Percentiles rank a stretch among this genome's conserved stretches.
Conservation (phyloP, 2,113 vertebrate species). For the Petromus typicus region DNA sequence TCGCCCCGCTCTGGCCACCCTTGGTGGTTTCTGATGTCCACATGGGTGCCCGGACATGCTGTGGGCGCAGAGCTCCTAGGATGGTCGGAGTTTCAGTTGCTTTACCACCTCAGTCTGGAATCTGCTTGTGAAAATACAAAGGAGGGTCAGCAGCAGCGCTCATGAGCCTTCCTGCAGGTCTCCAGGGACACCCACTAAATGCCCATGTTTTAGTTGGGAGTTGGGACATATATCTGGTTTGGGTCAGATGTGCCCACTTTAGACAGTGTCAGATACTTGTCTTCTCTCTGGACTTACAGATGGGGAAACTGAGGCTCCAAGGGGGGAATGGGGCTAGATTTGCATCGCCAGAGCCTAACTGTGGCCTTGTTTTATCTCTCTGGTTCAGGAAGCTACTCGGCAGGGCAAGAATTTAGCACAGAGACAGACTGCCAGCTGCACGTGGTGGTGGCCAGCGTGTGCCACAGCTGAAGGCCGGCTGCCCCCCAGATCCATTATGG, state of each 20-base stretch:
- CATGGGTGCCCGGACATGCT: neutral
- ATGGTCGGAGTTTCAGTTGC: neutral
- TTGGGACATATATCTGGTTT: neutral
- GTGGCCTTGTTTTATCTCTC: neutral
- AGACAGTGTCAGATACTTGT: neutral
- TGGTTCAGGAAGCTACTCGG: neutral
- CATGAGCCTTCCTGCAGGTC: neutral
- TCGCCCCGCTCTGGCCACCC: neutral
- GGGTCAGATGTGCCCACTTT: neutral
- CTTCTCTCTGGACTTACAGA: neutral
- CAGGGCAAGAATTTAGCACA: neutral
- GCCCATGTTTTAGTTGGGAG: neutral
- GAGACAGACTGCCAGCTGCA: neutral
- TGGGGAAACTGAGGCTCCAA: neutral
- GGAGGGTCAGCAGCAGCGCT: neutral
- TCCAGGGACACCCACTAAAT: neutral
- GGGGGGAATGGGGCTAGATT: neutral
- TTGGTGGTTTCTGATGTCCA: neutral
- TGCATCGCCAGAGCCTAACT: neutral
- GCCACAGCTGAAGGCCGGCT: no score
- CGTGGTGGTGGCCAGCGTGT: neutral
- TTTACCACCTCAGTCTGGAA: conserved; percentile 13
- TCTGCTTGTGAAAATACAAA: conserved; percentile 36
- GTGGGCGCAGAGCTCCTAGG: neutral
- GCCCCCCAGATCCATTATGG: neutral